phyloP scores from a whole-genome alignment of 2,113 vertebrate genomes.

The Garra rufa region DNA sequence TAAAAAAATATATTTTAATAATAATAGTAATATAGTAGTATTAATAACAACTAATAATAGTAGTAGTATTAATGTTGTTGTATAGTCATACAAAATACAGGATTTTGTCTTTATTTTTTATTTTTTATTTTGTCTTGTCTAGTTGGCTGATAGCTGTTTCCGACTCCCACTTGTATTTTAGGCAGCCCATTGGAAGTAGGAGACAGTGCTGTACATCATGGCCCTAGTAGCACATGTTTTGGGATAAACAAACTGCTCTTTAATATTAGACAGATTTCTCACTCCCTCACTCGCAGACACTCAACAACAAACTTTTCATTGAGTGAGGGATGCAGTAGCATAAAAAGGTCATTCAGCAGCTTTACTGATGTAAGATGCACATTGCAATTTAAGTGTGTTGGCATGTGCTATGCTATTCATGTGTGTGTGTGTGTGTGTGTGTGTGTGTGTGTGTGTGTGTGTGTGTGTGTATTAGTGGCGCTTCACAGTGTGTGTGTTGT shows the following conservation, averaged over 20 bases:
- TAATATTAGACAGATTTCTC: slow-evolving; percentile 5
- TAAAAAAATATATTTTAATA: background rate
- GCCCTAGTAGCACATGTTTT: slow-evolving; percentile 3
- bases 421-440: slow-evolving; percentile 46
- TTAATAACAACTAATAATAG: background rate
- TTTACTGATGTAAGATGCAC: slow-evolving; percentile 58
- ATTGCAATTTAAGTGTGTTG: slow-evolving; percentile 53
- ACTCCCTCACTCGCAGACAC: background rate
- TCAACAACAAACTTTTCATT: slow-evolving; percentile 37
- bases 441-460: slow-evolving; percentile 58
- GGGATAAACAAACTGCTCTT: slow-evolving; percentile 1
- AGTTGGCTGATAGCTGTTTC: background rate
- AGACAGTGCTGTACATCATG: background rate
- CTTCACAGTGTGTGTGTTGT: slow-evolving; percentile 27
- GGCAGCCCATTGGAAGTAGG: background rate
- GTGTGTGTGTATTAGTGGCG: background rate
- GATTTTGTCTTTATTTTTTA: background rate
- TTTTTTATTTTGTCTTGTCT: background rate
- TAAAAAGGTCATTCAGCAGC: slow-evolving; percentile 65
- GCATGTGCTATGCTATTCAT: slow-evolving; percentile 37
- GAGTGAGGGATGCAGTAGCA: background rate
- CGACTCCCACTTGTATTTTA: background rate
- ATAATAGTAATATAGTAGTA: background rate
- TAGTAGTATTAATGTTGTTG: background rate
- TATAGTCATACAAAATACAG: background rate